Percentiles rank a stretch among this genome's conserved stretches.
Conservation (phyloP, 2,797 vertebrate species). For the Anguilla obscura region DNA sequence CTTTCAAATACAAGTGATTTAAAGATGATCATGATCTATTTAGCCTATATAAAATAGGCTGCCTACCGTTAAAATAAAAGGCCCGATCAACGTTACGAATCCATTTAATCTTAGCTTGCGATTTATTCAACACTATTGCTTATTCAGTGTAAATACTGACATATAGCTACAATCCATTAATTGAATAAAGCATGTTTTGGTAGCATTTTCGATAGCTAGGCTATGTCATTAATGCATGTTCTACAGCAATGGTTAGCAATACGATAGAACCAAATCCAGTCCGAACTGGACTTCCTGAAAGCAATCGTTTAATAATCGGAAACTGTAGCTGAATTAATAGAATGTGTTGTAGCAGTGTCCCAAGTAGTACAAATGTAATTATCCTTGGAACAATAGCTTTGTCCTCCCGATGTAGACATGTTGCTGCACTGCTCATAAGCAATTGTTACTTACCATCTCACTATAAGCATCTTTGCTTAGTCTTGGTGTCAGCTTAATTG, state of each 20-base stretch:
- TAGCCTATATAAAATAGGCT: background rate
- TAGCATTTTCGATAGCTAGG: background rate
- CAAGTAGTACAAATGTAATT: background rate
- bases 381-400: conserved; percentile 1
- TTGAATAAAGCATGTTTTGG: background rate
- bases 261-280: background rate
- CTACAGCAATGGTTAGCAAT: background rate
- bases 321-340: background rate
- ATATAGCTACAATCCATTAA: background rate
- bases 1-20: background rate
- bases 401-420: conserved; percentile 10
- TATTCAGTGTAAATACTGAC: background rate
- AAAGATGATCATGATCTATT: background rate
- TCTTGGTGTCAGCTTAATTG: conserved; percentile 93
- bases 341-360: background rate
- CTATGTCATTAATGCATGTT: background rate
- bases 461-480: conserved; percentile 96
- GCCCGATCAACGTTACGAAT: background rate
- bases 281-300: background rate
- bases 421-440: conserved; percentile 44
- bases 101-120: background rate
- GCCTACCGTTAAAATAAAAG: background rate
- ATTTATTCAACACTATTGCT: background rate
- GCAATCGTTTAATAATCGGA: background rate
- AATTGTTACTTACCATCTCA: conserved; percentile 89